Percentiles rank a stretch among this genome's conserved stretches.
Conservation (phyloP, 2,113 vertebrate genomes). For the Cacatua alba region DNA sequence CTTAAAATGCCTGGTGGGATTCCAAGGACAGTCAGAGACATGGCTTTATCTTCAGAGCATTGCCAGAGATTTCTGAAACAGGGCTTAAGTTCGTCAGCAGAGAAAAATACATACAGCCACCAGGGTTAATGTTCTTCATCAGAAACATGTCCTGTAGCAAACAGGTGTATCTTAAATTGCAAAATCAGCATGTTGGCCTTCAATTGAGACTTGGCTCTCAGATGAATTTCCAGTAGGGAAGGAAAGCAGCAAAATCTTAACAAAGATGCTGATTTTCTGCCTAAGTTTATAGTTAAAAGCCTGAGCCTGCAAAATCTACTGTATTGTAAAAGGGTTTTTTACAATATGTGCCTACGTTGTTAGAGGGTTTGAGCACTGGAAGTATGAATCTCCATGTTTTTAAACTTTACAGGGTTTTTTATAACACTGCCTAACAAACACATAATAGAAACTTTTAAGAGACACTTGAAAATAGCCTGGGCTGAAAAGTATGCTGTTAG, state of each 20-base stretch:
- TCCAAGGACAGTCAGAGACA: not conserved
- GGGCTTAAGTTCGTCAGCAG: not conserved
- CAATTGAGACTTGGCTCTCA: not conserved
- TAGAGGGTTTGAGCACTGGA: not conserved
- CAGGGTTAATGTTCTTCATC: not conserved
- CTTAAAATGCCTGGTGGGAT: not conserved
- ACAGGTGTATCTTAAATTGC: not conserved
- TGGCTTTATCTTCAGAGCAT: not conserved
- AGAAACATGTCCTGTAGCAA: not conserved
- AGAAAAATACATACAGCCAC: not conserved
- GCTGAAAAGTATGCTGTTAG: not conserved
- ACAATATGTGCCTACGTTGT: not conserved
- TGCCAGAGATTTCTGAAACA: not conserved
- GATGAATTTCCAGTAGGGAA: not conserved
- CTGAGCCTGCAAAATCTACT: not conserved
- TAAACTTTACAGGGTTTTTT: not conserved
- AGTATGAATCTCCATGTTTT: not conserved
- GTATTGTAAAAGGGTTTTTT: not conserved
- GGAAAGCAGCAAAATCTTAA: not conserved
- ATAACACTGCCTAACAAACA: not conserved
- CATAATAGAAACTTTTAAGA: not conserved
- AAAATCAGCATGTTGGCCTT: not conserved
- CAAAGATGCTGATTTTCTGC: not conserved
- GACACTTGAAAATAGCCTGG: not conserved
- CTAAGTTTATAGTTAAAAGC: not conserved